phyloP scores from a whole-genome alignment of 2,888 invertebrate genomes.

The Dysmachus trigonus region DNA sequence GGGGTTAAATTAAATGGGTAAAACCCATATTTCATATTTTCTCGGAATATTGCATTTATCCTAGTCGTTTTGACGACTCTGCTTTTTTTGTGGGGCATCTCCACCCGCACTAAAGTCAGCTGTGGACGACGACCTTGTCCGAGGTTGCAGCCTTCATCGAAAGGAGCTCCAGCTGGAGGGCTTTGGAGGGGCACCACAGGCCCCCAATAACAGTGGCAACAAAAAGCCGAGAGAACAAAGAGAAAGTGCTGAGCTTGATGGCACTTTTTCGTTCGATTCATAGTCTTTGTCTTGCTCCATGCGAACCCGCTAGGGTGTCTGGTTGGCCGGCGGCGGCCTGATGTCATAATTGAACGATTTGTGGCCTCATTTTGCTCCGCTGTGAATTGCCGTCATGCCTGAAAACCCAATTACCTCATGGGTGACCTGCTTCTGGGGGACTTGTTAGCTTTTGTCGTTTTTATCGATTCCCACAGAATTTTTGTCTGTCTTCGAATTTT shows the following conservation, averaged over 20 bases:
- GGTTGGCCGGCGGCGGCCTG: constrained; percentile 5
- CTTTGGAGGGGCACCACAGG: not conserved
- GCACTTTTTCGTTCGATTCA: not conserved
- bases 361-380: constrained; percentile 23
- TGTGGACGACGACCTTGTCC: not conserved
- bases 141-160: not conserved
- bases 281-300: not conserved
- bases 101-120: not conserved
- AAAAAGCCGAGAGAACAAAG: not conserved
- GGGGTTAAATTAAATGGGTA: not conserved
- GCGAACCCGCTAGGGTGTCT: not conserved
- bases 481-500: not conserved
- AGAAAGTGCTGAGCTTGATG: not conserved
- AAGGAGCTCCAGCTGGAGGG: not conserved
- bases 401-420: constrained; percentile 16
- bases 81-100: not conserved
- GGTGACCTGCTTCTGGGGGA: not conserved
- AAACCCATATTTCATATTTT: not conserved
- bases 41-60: not conserved
- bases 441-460: constrained; percentile 2
- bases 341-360: constrained; percentile 38
- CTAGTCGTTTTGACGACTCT: constrained; percentile 9
- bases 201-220: not conserved
- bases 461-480: constrained; percentile 7
- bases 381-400: constrained; percentile 15